Base-by-base conservation (phyloP, 30 jellyfish, hydroid and myxozoan species). In the Catostylus mosaicus region DNA sequence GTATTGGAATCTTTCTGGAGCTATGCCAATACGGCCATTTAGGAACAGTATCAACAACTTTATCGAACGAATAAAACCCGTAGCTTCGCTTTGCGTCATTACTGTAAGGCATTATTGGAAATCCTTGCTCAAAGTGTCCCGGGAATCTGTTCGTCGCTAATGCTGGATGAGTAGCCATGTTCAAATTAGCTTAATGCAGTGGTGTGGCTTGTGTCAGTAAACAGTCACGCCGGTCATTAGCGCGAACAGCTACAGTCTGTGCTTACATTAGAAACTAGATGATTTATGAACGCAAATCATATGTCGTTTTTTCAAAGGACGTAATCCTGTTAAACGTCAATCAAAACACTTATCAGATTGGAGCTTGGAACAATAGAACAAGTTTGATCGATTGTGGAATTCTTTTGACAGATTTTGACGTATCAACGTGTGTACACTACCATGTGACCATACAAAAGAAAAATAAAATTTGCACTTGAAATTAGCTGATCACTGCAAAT, bases 261-360 rank as follows among this genome's bases (percentile, higher is more conserved):
- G 78, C 91, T 34, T 81, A 32, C 77, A 62, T 67, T 50, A 35
- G 76, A 67, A 62, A 62, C 76, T 81, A 63, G 78, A 67, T 82
- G 92, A 82, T 82, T 57, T 82, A 67, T 68, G 75, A 67, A 59
- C 88, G 83, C 76, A 50, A 52, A 78, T 86, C 89, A 86, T 76
- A 67, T 76, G 96, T 54, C 86, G 84, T 61, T 63, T 67, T 52
- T 88, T 51, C 76, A 70, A 88, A 80, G 66, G 90, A 78, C 70
- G 33, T 88, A 80, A 88, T 88, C 97, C 77, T 67, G 87, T 88
- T 88, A 88, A 66, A 51, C 77, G 85, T 80, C 97, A 72, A 72
- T 88, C 97, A 72, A 74, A 75, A 54, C 64, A 74, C 77, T 75
- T 85, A 85, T 74, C 82, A 86, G 96, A 75, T 86, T 86, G 83